Percentiles rank a stretch among this genome's conserved stretches.
Conservation (phyloP, 1,140 invertebrate species). For the Rhagoletis pomonella region DNA sequence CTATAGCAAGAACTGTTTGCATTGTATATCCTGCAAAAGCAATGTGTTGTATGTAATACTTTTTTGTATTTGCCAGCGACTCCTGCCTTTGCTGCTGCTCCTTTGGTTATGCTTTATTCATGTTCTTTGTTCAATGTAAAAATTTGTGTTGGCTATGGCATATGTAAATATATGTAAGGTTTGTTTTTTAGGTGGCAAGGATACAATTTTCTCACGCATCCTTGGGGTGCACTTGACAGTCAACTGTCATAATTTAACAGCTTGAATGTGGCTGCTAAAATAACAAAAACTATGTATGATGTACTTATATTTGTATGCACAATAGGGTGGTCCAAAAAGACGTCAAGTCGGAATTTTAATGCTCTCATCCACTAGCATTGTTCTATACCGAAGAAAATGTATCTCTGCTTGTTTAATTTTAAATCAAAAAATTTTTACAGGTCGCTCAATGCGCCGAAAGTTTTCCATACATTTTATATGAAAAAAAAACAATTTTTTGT, state of each 20-base stretch:
- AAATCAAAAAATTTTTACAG: no score
- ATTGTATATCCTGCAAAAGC: constrained; percentile 7
- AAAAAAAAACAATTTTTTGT: no score
- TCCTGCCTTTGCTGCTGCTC: background rate
- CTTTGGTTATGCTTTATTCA: background rate
- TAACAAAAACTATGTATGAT: background rate
- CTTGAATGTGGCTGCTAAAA: constrained; percentile 6
- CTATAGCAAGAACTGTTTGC: background rate
- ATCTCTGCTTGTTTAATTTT: no score
- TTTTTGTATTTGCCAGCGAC: constrained; percentile 16
- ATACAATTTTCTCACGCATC: constrained; percentile 41
- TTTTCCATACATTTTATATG: no score
- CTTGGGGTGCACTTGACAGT: constrained; percentile 8
- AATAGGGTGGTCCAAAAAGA: no score
- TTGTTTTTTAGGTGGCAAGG: constrained; percentile 30
- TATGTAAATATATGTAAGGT: background rate
- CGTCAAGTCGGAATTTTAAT: no score
- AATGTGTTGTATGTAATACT: no score
- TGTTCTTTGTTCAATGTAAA: background rate
- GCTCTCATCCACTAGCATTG: no score
- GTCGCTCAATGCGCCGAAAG: no score
- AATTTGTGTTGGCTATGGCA: background rate
- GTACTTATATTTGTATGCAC: no score
- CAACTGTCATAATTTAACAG: constrained; percentile 35
- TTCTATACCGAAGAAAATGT: no score